Percentiles rank a stretch among this genome's conserved stretches.
phyloP scores from a whole-genome alignment of 2,113 vertebrate genomes.

The Tupaia chinensis region DNA sequence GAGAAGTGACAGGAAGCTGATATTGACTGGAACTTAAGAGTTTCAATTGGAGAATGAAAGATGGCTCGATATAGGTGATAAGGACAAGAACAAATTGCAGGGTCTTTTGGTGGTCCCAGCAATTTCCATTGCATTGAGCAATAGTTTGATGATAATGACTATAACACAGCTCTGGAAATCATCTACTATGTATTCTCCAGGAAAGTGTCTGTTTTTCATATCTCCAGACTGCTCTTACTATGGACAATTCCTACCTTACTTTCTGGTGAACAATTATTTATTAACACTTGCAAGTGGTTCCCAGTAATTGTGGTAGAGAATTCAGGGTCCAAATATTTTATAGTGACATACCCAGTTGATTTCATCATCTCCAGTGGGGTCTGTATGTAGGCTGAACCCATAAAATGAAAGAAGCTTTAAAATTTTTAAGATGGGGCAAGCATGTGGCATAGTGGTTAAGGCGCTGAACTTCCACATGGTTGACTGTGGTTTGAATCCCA shows the following conservation, averaged over 20 bases:
- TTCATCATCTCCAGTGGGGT: neutral
- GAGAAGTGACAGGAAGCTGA: neutral
- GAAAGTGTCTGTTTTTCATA: too few species aligned
- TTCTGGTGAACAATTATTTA: neutral
- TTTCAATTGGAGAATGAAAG: neutral
- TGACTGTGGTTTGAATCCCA: too few species aligned
- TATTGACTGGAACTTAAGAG: neutral
- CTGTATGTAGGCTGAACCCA: neutral
- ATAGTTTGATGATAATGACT: neutral
- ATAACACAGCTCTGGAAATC: neutral
- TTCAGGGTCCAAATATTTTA: neutral
- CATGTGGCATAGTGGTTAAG: too few species aligned
- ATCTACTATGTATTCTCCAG: neutral
- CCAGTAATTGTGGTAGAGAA: neutral
- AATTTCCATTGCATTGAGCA: neutral
- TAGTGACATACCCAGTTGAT: neutral
- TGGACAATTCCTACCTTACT: neutral
- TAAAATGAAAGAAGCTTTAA: neutral
- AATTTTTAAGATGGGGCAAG: neutral
- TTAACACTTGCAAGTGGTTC: neutral
- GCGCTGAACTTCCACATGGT: too few species aligned
- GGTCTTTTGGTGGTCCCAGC: neutral
- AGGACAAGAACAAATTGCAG: neutral
- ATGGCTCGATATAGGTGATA: neutral
- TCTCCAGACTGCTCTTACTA: neutral